These are phyloP conservation scores for Alces alces DNA, from an alignment of 2,113 vertebrate species.

Conservation along the genomic window DNA sequence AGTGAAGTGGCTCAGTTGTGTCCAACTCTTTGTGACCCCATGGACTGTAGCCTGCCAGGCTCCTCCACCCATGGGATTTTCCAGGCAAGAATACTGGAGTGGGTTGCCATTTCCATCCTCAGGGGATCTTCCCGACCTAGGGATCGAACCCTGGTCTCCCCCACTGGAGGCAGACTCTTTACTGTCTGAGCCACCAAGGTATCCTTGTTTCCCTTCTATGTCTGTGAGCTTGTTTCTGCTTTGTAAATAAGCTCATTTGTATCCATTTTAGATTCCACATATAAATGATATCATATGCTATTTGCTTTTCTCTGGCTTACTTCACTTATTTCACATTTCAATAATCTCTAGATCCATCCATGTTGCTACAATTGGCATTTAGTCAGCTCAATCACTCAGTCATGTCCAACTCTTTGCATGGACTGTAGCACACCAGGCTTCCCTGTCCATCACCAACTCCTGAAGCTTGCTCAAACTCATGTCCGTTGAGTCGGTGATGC, in stretches of 20 bases:
- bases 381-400: not conserved
- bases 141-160: accelerated
- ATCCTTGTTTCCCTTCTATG: not conserved
- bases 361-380: not conserved
- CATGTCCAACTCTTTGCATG: not conserved
- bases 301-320: not conserved
- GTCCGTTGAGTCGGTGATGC: not conserved
- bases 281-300: not conserved
- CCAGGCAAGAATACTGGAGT: not conserved
- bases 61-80: not conserved
- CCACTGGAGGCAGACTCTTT: not conserved
- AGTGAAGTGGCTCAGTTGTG: not conserved
- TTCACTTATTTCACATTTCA: not conserved
- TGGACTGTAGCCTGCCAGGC: not conserved
- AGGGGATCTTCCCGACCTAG: not conserved
- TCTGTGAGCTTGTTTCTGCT: not conserved
- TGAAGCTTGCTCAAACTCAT: not conserved
- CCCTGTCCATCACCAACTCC: not conserved
- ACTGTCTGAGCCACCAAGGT: not conserved
- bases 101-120: not conserved
- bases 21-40: not conserved
- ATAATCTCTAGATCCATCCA: not conserved
- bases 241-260: not conserved
- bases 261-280: not conserved
- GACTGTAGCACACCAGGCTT: not conserved